phyloP scores from a whole-genome alignment of 2,113 vertebrate species.

The Agapornis roseicollis region DNA sequence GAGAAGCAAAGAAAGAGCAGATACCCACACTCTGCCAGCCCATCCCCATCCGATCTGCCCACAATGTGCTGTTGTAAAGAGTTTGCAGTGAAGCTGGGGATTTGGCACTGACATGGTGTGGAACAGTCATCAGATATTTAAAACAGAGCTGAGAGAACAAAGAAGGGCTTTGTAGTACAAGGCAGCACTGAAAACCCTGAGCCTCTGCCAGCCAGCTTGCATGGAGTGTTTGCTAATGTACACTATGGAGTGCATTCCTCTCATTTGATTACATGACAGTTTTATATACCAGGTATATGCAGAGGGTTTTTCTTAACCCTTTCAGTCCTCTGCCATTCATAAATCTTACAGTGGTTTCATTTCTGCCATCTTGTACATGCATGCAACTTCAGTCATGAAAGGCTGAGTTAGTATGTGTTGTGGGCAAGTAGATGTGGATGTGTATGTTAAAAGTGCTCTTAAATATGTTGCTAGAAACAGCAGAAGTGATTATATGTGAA shows the following conservation, averaged over 20 bases:
- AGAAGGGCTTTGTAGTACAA: constrained; percentile 74
- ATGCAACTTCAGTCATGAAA: background rate
- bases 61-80: constrained; percentile 75
- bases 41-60: constrained; percentile 37
- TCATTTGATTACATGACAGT: constrained; percentile 58
- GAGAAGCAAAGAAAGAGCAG: constrained; percentile 54
- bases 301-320: constrained; percentile 59
- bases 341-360: background rate
- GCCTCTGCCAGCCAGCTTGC: constrained; percentile 36
- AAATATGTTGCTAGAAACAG: background rate
- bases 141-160: constrained; percentile 79
- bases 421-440: background rate
- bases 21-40: constrained; percentile 46
- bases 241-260: constrained; percentile 56
- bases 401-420: background rate
- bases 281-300: constrained; percentile 49
- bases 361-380: background rate
- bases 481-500: background rate
- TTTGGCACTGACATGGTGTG: constrained; percentile 70
- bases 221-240: constrained; percentile 57
- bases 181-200: constrained; percentile 42
- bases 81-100: constrained; percentile 68
- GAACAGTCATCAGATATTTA: constrained; percentile 79
- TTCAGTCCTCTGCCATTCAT: constrained; percentile 3
- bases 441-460: background rate